Evolutionary conservation across 2,888 invertebrate species (phyloP).

Genomic region (Melanchra persicariae): DNA sequence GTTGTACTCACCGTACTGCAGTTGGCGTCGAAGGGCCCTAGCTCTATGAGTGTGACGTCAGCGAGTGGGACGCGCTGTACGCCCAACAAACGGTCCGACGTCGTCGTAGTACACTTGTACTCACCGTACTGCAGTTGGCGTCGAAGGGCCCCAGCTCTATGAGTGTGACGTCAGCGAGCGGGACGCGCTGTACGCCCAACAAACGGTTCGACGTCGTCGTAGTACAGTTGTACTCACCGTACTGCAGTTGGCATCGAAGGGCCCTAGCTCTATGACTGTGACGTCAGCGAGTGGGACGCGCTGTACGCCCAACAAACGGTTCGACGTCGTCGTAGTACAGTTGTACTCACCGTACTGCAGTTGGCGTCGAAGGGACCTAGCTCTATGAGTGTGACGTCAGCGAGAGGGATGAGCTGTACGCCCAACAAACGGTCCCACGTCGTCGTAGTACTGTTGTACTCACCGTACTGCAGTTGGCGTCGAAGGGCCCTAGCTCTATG

Average conservation of each 20-base stretch:
- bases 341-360: slow-evolving; percentile 14
- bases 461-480: slow-evolving; percentile 72
- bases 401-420: slow-evolving; percentile 93
- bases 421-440: slow-evolving; percentile 96
- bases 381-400: slow-evolving; percentile 95
- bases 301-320: slow-evolving; percentile 94
- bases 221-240: slow-evolving; percentile 89
- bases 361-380: slow-evolving; percentile 93
- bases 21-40: slow-evolving; percentile 93
- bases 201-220: slow-evolving; percentile 97
- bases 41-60: slow-evolving; percentile 95
- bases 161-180: slow-evolving; percentile 93
- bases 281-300: slow-evolving; percentile 94
- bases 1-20: slow-evolving; percentile 2
- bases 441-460: slow-evolving; percentile 93
- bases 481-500: slow-evolving; percentile 96
- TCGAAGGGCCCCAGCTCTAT: slow-evolving; percentile 96
- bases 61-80: slow-evolving; percentile 93
- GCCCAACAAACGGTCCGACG: slow-evolving; percentile 95
- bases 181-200: slow-evolving; percentile 93
- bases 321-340: slow-evolving; percentile 97
- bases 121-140: slow-evolving; percentile 59
- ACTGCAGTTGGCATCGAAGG: slow-evolving; percentile 88
- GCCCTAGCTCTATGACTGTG: slow-evolving; percentile 95
- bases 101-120: slow-evolving; percentile 94